Conservation (phyloP, 2,113 vertebrate genomes). For the Noctilio leporinus region DNA sequence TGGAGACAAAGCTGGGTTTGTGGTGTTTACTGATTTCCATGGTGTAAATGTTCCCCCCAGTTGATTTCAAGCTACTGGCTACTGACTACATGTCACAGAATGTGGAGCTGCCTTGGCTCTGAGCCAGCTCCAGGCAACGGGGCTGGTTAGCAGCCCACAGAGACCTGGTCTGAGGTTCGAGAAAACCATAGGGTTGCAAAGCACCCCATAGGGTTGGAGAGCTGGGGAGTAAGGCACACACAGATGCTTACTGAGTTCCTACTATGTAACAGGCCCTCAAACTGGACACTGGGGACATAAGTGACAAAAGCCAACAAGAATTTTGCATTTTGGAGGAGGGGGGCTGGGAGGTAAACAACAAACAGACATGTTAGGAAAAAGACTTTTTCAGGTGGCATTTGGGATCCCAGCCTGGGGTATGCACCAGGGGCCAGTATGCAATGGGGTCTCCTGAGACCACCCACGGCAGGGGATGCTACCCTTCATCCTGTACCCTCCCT, state of each 20-base stretch:
- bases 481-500: not conserved
- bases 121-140: not conserved
- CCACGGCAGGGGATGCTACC: not conserved
- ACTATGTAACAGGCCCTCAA: not conserved
- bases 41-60: too few species aligned
- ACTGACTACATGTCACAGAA: too few species aligned
- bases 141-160: not conserved
- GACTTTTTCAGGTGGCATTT: too few species aligned
- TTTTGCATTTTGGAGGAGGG: not conserved
- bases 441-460: not conserved
- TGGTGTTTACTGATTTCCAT: not conserved
- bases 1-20: not conserved
- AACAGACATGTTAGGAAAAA: not conserved
- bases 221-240: fast-evolving
- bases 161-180: not conserved
- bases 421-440: not conserved
- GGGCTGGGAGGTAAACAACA: fast-evolving
- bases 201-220: not conserved
- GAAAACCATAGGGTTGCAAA: too few species aligned
- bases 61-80: not conserved
- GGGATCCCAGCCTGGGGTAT: too few species aligned
- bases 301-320: not conserved
- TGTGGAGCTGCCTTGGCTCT: fast-evolving
- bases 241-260: not conserved
- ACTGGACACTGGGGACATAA: not conserved